Base-by-base conservation (phyloP, 2,113 vertebrate genomes). In the Colaptes auratus region DNA sequence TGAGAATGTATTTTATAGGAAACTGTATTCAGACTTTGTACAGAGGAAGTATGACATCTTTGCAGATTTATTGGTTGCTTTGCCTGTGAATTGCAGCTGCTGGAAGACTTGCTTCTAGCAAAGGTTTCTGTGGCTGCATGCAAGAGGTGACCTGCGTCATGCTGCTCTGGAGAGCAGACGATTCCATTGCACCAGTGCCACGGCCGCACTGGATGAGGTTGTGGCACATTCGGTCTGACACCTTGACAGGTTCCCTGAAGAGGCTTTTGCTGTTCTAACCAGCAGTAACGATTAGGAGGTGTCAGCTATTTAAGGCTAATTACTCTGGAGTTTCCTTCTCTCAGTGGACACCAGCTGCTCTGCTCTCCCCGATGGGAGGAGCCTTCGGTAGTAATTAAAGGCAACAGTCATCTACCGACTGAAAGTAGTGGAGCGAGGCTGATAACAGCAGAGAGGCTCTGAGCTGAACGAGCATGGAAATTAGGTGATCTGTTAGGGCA, bases 311-410 rank as follows among this genome's bases (percentile, higher is more conserved):
- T 89, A 85, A 73, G 46, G 90, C 88, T 96, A 92, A 95, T 96
- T 97, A 93, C 77, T 95, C 64, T 1, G 12, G 90, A 84, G 90
- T 14, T 95, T 60, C 78, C 60, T 89, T 56, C 77, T 85, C 83
- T 96, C 53, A 0, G 23, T 95, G 95, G 93, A 90, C 92, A 92
- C 77, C 83, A 85, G 86, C 96, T 96, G 95, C 76, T 94, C 39
- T 82, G 31, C 67, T 89, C 31, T 96, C 88, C 86, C 90, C 85
- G 74, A 24, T 95, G 90, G 95, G 95, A 93, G 89, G 96, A 95
- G 92, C 86, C 85, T 95, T 95, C n/a, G 0, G 92, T 95, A 89
- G 88, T 89, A 93, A 96, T 96, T 96, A 96, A 94, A 93, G 42
- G 50, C 17, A 92, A 70, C 88, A 95, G 92, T 92, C 81, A 23